Base-by-base conservation (phyloP, 2,797 vertebrate genomes). In the Oreonectes daqikongensis region DNA sequence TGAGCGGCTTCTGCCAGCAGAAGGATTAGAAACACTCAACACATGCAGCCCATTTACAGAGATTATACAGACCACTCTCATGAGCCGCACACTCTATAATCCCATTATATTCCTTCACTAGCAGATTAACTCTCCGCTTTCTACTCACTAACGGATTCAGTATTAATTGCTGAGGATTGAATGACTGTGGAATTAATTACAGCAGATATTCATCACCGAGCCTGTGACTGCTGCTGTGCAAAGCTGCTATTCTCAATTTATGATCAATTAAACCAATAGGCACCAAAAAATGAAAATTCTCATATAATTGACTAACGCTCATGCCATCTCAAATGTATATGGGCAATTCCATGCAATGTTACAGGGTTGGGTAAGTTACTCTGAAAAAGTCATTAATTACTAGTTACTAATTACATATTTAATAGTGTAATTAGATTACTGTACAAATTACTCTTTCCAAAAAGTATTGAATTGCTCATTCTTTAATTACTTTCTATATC, bases 21-120 rank as follows among this genome's bases (percentile, higher is more conserved):
- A 84, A n/a, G 88, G 87, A 91, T 89, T 88, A 89, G 61, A 73
- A 77, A 64, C 30, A 61, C 75, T 84, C 86, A 87, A 86, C 79
- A 72, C 73, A 75, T 86, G 81, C 74, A 75, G 78, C 83, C 82
- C 82, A 82, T 80, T 81, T 88, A 85, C 90, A 87, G 81, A 85
- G 85, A 88, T 90, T 89, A 91, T 61, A 59, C 67, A 78, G 75
- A 81, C 79, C 80, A 81, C 82, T 60, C 75, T 66, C 59, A 71
- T 81, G 84, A 76, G 68, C 76, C 79, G 57, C 72, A 75, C 75
- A 53, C 84, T 87, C 63, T 63, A 79, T 89, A 87, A 90, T 89
- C 89, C 86, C 84, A 86, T 91, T 87, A 87, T 24, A 61, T 82
- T 72, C 75, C 65, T 77, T 74, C 12, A 35, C 63, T 60, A 65